phyloP scores from a whole-genome alignment of 2,113 vertebrate species.

The Aythya baeri region DNA sequence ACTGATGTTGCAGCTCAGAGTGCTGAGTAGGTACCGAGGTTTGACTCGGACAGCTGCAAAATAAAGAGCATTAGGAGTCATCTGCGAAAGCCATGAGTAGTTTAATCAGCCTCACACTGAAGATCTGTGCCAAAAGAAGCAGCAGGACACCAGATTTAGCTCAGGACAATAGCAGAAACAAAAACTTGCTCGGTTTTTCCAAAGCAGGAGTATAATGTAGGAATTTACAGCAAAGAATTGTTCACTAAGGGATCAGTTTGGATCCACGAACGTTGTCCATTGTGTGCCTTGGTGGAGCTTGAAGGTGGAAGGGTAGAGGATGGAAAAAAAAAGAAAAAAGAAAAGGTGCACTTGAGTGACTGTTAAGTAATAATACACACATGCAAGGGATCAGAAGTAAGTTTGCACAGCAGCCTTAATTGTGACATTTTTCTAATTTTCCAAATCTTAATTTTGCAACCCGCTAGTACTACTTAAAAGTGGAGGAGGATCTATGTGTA shows the following conservation, averaged over 20 bases:
- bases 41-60: not conserved
- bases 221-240: not conserved
- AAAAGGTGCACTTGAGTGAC: not conserved
- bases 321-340: not conserved
- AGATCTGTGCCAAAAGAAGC: not conserved
- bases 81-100: not conserved
- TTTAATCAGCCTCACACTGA: not conserved
- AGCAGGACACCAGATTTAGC: not conserved
- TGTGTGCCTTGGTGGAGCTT: not conserved
- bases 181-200: not conserved
- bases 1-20: not conserved
- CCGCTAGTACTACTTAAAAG: constrained; percentile 46
- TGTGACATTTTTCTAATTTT: constrained; percentile 44
- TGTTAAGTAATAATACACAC: not conserved
- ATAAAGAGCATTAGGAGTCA: not conserved
- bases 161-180: not conserved
- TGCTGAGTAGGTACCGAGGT: not conserved
- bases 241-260: not conserved
- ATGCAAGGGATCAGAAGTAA: not conserved
- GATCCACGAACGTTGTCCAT: not conserved
- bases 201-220: not conserved
- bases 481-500: constrained; percentile 46
- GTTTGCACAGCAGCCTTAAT: not conserved
- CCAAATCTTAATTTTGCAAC: constrained; percentile 59
- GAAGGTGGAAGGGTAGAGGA: not conserved